Conservation (phyloP, 2,113 vertebrate genomes). For the Parotia lawesii region DNA sequence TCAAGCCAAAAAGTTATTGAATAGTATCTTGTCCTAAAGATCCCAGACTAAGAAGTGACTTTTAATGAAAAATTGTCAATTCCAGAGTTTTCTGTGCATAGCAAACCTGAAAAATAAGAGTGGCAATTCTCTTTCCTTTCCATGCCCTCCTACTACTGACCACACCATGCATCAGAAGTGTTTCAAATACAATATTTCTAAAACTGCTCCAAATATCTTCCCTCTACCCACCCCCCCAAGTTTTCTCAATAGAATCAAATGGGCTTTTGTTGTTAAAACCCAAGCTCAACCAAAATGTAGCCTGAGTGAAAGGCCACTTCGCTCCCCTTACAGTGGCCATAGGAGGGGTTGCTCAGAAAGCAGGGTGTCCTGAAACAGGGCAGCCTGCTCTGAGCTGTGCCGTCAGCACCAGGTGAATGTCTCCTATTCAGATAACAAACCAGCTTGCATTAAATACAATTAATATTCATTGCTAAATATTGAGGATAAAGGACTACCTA, state of each 20-base stretch:
- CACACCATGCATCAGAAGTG: not conserved
- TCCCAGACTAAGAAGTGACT: not conserved
- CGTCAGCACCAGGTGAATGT: not conserved
- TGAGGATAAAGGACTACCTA: not conserved
- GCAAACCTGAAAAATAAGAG: not conserved
- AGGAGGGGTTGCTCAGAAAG: not conserved
- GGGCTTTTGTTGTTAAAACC: not conserved
- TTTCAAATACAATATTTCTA: not conserved
- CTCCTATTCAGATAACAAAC: not conserved
- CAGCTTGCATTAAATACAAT: not conserved
- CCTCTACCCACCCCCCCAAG: fast-evolving
- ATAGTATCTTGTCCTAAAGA: not conserved
- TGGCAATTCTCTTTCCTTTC: not conserved
- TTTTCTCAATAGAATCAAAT: not conserved
- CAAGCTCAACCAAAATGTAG: not conserved
- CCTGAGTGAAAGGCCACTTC: not conserved
- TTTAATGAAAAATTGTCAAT: not conserved
- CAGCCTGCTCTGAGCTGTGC: not conserved
- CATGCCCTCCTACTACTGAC: not conserved
- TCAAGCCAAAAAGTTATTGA: not conserved
- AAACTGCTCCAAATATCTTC: not conserved
- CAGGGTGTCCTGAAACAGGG: not conserved
- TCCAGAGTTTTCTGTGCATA: not conserved
- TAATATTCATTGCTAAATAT: conserved; percentile 10
- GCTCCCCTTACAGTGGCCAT: not conserved